phyloP scores from a whole-genome alignment of 2,888 invertebrate genomes.

The Syrista parreyssii region DNA sequence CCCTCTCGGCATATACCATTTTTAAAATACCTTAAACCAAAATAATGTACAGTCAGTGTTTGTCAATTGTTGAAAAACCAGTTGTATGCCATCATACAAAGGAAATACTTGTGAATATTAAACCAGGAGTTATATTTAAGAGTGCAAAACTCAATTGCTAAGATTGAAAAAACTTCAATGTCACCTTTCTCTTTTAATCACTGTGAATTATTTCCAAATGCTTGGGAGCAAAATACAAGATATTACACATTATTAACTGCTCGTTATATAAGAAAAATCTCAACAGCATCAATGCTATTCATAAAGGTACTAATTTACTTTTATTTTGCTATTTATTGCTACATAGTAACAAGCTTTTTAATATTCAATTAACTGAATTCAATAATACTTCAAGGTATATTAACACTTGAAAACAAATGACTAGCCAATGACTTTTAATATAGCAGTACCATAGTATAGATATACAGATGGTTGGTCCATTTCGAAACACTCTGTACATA shows the following conservation, averaged over 20 bases:
- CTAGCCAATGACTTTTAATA: not conserved
- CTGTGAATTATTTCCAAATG: not conserved
- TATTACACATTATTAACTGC: not conserved
- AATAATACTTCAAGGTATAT: not conserved
- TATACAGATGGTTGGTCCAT: not conserved
- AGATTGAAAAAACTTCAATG: not conserved
- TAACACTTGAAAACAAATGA: not conserved
- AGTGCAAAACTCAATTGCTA: not conserved
- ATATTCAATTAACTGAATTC: not conserved
- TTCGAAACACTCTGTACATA: not conserved
- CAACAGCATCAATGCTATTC: not conserved
- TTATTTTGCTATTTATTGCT: not conserved
- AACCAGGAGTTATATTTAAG: not conserved
- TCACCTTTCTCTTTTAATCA: not conserved
- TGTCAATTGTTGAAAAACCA: not conserved
- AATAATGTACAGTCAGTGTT: not conserved
- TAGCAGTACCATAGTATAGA: not conserved
- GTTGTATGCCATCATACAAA: not conserved
- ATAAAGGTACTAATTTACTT: not conserved
- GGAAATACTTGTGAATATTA: not conserved
- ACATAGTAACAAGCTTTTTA: not conserved
- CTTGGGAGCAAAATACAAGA: not conserved
- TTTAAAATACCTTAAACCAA: constrained; percentile 55
- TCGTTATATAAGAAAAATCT: not conserved
- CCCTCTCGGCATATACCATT: constrained; percentile 61